Evolutionary conservation across 1,140 invertebrate genomes (phyloP).

Genomic region (Liolophura sinensis): DNA sequence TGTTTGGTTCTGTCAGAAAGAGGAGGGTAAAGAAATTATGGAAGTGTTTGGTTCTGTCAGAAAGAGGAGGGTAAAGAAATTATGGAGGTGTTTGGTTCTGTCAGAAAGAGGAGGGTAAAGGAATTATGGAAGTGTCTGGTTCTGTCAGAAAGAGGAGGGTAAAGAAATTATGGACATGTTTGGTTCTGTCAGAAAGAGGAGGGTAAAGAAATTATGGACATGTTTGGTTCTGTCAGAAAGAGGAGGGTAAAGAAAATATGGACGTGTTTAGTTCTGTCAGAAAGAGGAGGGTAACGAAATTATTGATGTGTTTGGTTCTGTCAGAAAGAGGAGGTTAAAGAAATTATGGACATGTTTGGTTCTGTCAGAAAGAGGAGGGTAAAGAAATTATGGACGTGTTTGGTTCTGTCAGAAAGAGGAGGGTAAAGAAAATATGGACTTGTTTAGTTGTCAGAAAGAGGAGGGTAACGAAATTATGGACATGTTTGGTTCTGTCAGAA

Average conservation of each 20-base stretch:
- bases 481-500: background rate
- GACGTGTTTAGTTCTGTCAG: too few relatives aligned
- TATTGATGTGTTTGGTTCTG: too few relatives aligned
- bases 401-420: too few relatives aligned
- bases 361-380: slow-evolving; percentile 35
- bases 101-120: slow-evolving; percentile 30
- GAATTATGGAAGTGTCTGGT: slow-evolving; percentile 72
- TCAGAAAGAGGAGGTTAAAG: too few relatives aligned
- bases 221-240: slow-evolving; percentile 63
- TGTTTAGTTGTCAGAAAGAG: too few relatives aligned
- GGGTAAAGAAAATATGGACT: too few relatives aligned
- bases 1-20: slow-evolving; percentile 9
- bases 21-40: background rate
- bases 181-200: slow-evolving; percentile 53
- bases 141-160: slow-evolving; percentile 80
- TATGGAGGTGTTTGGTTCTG: too few relatives aligned
- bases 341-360: slow-evolving; percentile 68
- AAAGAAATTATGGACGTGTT: too few relatives aligned
- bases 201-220: slow-evolving; percentile 63
- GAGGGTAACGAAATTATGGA: too few relatives aligned
- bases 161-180: slow-evolving; percentile 69
- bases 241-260: background rate
- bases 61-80: too few relatives aligned
- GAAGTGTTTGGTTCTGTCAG: too few relatives aligned
- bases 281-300: too few relatives aligned